Evolutionary conservation across 2,888 invertebrate genomes (phyloP), one percentile per base, ranked within the genome.

Genomic region (Candidula unifasciata): DNA sequence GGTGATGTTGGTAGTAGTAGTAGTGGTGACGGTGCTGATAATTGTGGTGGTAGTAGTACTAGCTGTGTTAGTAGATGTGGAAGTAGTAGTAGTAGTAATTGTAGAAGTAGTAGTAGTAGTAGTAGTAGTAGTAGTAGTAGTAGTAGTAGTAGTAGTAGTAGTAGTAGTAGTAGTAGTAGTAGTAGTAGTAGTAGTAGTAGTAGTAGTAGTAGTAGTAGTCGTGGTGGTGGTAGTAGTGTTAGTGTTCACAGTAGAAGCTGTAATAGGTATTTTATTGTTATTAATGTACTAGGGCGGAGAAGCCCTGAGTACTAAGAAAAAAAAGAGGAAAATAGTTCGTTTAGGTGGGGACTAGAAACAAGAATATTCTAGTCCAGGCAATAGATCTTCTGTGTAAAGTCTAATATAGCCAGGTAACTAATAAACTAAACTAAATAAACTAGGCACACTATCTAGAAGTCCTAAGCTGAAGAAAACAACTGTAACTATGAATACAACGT

Each of bases 61-160:
- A 60, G 64, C 60, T 27, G 64, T 79, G 57, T 57, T 78, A 57
- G 78, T 78, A 54, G 78, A 57, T 57, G 78, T 78, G 18, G 78
- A 57, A 78, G 57, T 78, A 78, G 78, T 78, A 78, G 78, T 78
- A 57, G 78, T 78, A 78, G 78, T 78, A 78, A 60, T 60, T 57
- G 78, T 78, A 78, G 78, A 3, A 78, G 78, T 78, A 78, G 78
- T 78, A 78, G 78, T 78, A 78, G 78, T 78, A 78, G 78, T 78
- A 78, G 78, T 78, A 78, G 78, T 78, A 57, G 78, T 78, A 78
- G 78, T 78, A 78, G 78, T 78, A 78, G 78, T 78, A 27, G 33
- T 71, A 71, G 33, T 71, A 71, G 71, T 35, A 71, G 71, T 35
- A 44, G 44, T 44, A 44, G 44, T 71, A 35, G 71, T 30, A 71